Evolutionary conservation across 2,888 invertebrate genomes (phyloP), one percentile per base, ranked within the genome.

Genomic region (Plutella xylostella): DNA sequence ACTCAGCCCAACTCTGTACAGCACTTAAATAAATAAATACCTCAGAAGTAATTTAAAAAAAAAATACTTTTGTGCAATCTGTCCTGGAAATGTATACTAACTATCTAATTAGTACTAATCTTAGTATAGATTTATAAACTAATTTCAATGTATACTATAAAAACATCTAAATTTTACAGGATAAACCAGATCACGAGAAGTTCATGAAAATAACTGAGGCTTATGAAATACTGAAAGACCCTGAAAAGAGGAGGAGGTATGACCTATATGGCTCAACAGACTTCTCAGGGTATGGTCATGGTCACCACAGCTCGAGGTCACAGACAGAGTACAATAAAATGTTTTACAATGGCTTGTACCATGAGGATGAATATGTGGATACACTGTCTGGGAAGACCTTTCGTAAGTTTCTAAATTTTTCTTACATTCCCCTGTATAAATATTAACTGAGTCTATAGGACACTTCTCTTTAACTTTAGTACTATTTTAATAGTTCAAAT

Each of bases 301-400:
- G 65, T 51, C 90, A 88, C 25, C 82, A 90, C 52, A 86, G 88
- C 48, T 83, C 85, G 53, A 77, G 74, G 34, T 86, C 87, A 12
- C 88, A 88, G 45, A 51, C 73, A 0, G 85, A 88, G 45, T 94
- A 93, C 72, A 90, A 93, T 55, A 92, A 94, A 85, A 87, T 89
- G 50, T 95, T 90, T 68, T 94, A 94, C 63, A 88, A 95, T 85
- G 95, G 94, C 46, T 87, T 96, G 50, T 96, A 95, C 71, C 92
- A 94, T 64, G 91, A 94, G 64, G 94, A 95, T 75, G 89, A 88
- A 18, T 88, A 90, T 71, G 91, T 96, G 48, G 88, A 92, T 20
- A 93, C 93, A 0, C 72, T 96, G 2, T 90, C 89, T 54, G 86
- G 86, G 56, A 85, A 87, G 48, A 92, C 89, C 61, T 96, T 92